Evolutionary conservation across 37 sponge, comb jelly and placozoan genomes (phyloP).

Genomic region (Oopsacas minuta): DNA sequence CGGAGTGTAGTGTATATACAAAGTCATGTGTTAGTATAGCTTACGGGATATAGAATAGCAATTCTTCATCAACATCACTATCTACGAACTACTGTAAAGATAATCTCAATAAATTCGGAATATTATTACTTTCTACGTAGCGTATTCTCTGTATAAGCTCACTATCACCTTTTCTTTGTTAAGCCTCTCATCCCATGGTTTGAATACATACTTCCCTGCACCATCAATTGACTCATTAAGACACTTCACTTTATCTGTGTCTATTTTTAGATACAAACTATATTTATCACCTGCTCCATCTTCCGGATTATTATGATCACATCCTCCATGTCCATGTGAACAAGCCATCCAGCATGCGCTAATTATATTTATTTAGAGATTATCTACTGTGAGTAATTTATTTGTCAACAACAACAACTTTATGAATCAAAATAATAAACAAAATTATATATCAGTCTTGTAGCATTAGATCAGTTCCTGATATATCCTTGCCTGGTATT

Average conservation of each 20-base stretch:
- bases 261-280: slow-evolving; percentile 43
- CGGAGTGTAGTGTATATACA: no score
- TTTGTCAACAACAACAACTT: no score
- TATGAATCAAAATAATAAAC: no score
- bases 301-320: background rate
- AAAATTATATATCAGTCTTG: no score
- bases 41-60: slow-evolving; percentile 82
- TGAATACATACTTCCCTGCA: slow-evolving; percentile 70
- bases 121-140: background rate
- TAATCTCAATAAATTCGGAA: background rate
- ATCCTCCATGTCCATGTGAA: background rate
- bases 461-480: background rate
- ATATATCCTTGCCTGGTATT: background rate
- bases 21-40: slow-evolving; percentile 10
- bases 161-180: slow-evolving; percentile 41
- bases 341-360: no score
- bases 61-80: slow-evolving; percentile 90
- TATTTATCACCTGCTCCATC: slow-evolving; percentile 9
- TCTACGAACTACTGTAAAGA: slow-evolving; percentile 65
- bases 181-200: slow-evolving; percentile 81
- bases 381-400: no score
- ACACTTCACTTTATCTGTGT: slow-evolving; percentile 62
- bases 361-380: no score
- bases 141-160: background rate
- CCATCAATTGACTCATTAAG: slow-evolving; percentile 82